phyloP scores from a whole-genome alignment of 2,797 vertebrate species.

The Graptemys geographica region DNA sequence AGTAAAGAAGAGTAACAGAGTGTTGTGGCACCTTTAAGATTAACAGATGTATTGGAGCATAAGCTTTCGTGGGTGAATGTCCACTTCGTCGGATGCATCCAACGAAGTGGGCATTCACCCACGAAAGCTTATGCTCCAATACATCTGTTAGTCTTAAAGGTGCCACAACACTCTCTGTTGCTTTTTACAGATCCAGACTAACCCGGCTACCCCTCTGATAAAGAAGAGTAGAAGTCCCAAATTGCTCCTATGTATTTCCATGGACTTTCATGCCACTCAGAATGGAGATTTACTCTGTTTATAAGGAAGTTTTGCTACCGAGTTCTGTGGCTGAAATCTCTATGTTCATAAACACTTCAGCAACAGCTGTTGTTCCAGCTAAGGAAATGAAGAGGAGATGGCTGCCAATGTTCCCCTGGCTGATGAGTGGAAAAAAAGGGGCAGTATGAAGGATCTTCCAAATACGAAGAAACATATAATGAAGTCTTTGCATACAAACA shows the following conservation, averaged over 20 bases:
- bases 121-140: too few relatives aligned
- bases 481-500: not conserved
- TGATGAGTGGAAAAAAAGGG: not conserved
- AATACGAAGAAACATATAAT: not conserved
- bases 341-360: not conserved
- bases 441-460: not conserved
- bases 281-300: not conserved
- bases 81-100: too few relatives aligned
- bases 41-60: too few relatives aligned
- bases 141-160: too few relatives aligned
- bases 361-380: not conserved
- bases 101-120: too few relatives aligned
- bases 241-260: not conserved
- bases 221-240: not conserved
- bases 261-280: not conserved
- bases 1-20: not conserved
- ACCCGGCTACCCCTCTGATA: not conserved
- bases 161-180: too few relatives aligned
- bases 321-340: not conserved
- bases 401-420: not conserved
- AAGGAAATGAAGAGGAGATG: not conserved
- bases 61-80: too few relatives aligned
- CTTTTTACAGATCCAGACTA: too few relatives aligned
- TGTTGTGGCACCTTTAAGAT: too few relatives aligned
- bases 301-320: not conserved